Evolutionary conservation across 2,797 vertebrate genomes (phyloP), one percentile per base, ranked within the genome.

Genomic region (Cyprinella venusta): DNA sequence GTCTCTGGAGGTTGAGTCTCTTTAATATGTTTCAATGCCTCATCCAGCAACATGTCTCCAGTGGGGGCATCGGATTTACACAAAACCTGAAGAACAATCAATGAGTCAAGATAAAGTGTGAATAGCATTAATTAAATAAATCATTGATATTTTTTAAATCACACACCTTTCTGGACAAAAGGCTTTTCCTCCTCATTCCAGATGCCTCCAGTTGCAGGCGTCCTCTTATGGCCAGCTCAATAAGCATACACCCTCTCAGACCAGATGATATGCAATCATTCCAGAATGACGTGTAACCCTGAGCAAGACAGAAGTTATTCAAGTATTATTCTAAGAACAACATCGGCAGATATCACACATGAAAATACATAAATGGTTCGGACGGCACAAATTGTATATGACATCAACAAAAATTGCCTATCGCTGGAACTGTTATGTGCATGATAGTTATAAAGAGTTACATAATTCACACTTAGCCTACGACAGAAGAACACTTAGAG

Each of bases 281-380:
- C 98, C 98, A 99, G 92, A 99, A 99, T 0, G 98, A 99, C 40
- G 98, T 99, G 92, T 99, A 99, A 80, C 98, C 98, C 98, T 99
- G 89, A 88, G 91, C 92, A 12, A 33, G 2, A 72, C 13, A 68
- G n/a, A 1, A 40, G 13, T 38, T 74, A 36, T 63, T 26, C 70
- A 21, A 19, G 2, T 30, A 26, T 19, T 15, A 4, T 12, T 33
- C 3, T 1, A 38, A 7, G 3, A 59, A 56, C 2, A 67, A 26
- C 36, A 56, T 21, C 42, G 33, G 24, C 5, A 68, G 30, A 24
- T 36, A 76, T 4, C 36, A 59, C 2, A 18, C 59, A 68, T 54
- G 7, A 19, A 80, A 68, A 16, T 1, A 16, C 33, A 4, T 24
- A 40, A 24, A 38, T 42, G 16, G 2, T 30, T 18, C 18, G 3